Conservation (phyloP, 1,140 invertebrate species). For the Pseudomyrmex flavicornis region DNA sequence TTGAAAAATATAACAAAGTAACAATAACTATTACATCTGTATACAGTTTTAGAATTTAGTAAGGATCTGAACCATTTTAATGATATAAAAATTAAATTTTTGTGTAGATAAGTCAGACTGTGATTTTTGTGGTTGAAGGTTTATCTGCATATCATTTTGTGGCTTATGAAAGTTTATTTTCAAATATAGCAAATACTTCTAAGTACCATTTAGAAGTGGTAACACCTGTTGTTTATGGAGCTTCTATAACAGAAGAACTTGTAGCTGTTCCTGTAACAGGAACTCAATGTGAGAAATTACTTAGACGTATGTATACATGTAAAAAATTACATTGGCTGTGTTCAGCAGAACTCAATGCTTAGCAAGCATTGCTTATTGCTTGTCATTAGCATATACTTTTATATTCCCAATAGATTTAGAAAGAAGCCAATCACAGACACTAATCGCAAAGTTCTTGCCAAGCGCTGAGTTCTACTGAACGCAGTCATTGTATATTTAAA, state of each 20-base stretch:
- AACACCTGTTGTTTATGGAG: constrained; percentile 89
- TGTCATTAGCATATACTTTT: too few relatives aligned
- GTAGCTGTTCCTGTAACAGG: constrained; percentile 90
- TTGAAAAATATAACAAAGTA: constrained; percentile 90
- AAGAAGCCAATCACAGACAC: too few relatives aligned
- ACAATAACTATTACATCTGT: constrained; percentile 4
- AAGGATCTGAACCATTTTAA: background rate
- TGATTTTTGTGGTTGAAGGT: constrained; percentile 92
- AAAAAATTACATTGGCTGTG: too few relatives aligned
- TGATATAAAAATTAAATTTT: constrained; percentile 7
- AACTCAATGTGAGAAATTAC: constrained; percentile 87
- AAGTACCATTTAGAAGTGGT: constrained; percentile 90
- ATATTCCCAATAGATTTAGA: too few relatives aligned
- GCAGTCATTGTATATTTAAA: background rate
- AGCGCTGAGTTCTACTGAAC: too few relatives aligned
- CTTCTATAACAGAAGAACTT: constrained; percentile 91
- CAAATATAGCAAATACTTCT: constrained; percentile 87
- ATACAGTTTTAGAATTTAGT: background rate
- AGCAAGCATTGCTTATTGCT: too few relatives aligned
- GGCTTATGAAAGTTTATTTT: constrained; percentile 88
- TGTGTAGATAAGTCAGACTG: constrained; percentile 86
- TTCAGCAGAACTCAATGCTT: too few relatives aligned
- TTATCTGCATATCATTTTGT: constrained; percentile 90
- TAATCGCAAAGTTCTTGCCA: too few relatives aligned
- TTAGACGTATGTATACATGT: constrained; percentile 81